phyloP scores from a whole-genome alignment of 1,140 invertebrate genomes.

The Diorhabda elongata region DNA sequence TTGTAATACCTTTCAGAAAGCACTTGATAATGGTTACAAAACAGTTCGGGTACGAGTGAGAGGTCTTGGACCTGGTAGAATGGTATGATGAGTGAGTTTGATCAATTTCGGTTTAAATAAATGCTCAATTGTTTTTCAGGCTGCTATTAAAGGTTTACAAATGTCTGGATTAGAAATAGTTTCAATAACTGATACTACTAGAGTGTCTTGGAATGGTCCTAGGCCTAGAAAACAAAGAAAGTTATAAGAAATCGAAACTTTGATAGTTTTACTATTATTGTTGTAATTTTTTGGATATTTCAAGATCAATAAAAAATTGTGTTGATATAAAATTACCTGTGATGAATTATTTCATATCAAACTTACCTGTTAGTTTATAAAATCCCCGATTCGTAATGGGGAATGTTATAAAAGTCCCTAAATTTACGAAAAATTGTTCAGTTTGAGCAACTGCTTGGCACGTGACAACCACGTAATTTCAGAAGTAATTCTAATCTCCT shows the following conservation, averaged over 20 bases:
- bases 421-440: too few species aligned
- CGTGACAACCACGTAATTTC: too few species aligned
- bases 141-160: conserved; percentile 88
- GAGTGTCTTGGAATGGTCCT: conserved; percentile 63
- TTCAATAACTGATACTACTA: conserved; percentile 86
- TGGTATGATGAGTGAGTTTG: conserved; percentile 55
- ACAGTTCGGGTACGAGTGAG: conserved; percentile 70
- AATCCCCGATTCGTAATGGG: too few species aligned
- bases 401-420: too few species aligned
- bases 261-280: too few species aligned
- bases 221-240: conserved; percentile 35
- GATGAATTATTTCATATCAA: too few species aligned
- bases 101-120: conserved; percentile 31
- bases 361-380: too few species aligned
- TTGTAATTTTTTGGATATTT: too few species aligned
- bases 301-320: too few species aligned
- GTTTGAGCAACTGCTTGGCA: too few species aligned
- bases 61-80: conserved; percentile 82
- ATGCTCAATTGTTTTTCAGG: conserved; percentile 64
- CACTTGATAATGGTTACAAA: conserved; percentile 66
- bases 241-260: conserved; percentile 16
- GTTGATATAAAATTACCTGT: too few species aligned
- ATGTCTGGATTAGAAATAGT: conserved; percentile 84
- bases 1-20: conserved; percentile 59
- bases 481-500: too few species aligned